A percentile compares a stretch with the other conserved stretches of the same genome.
These are phyloP conservation scores for Drosophila kurseongensis DNA, from an alignment of 1,140 invertebrate genomes.

Conservation along the genomic window DNA sequence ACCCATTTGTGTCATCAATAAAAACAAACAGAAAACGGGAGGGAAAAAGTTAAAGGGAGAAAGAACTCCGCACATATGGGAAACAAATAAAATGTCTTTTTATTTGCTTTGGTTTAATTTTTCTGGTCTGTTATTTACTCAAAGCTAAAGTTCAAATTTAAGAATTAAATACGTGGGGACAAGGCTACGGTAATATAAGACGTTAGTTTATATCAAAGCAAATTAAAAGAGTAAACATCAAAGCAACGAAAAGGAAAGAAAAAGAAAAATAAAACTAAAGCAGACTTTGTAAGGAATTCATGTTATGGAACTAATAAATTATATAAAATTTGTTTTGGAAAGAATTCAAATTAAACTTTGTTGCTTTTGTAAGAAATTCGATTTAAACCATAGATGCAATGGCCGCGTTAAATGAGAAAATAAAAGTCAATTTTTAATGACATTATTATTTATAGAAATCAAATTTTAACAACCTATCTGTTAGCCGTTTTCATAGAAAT, in stretches of 20 bases:
- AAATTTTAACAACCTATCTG: neutral
- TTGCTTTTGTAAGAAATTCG: no score
- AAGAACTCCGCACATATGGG: neutral
- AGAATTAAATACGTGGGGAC: conserved; percentile 1
- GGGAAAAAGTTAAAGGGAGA: neutral
- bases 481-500: neutral
- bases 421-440: no score
- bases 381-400: no score
- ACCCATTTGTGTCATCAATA: conserved; percentile 67
- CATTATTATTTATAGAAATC: neutral
- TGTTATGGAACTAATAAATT: neutral
- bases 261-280: neutral
- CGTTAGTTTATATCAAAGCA: conserved; percentile 4
- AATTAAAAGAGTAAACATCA: neutral
- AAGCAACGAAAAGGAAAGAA: neutral
- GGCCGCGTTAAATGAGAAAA: no score
- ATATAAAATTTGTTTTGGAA: neutral
- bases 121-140: neutral
- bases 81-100: conserved; percentile 8
- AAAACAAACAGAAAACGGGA: conserved; percentile 54
- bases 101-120: conserved; percentile 24
- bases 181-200: neutral
- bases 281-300: neutral
- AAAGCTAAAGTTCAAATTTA: neutral
- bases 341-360: neutral